A percentile compares a stretch with the other conserved stretches of the same genome.
Conservation (phyloP, 1,140 invertebrate species). For the Triops cancriformis region DNA sequence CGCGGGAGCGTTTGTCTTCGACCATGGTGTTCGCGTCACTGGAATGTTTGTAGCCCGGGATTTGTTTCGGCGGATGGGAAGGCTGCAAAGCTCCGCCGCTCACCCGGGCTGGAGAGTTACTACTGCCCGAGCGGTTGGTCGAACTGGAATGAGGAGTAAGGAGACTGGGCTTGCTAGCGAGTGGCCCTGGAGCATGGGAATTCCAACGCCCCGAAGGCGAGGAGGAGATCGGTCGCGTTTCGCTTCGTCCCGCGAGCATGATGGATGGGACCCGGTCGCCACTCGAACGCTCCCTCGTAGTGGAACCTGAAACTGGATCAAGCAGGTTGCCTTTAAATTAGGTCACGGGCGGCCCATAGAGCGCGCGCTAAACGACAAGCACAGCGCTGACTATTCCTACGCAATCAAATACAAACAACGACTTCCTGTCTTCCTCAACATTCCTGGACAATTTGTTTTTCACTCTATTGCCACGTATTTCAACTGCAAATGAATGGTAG, state of each 20-base stretch:
- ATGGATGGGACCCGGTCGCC: background rate
- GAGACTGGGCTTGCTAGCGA: no score
- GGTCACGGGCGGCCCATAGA: no score
- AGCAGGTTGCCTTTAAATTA: background rate
- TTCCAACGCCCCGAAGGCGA: background rate
- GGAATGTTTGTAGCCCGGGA: background rate
- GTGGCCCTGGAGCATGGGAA: background rate
- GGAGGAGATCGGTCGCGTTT: background rate
- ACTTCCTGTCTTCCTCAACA: no score
- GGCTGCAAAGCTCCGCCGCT: background rate
- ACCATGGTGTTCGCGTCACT: conserved; percentile 21
- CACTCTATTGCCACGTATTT: no score
- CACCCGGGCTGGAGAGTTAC: background rate
- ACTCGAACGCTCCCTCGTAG: background rate
- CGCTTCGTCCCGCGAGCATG: background rate
- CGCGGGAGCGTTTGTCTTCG: conserved; percentile 17
- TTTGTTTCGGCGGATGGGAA: background rate
- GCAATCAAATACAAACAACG: no score
- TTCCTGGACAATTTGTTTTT: no score
- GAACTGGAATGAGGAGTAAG: background rate
- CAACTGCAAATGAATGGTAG: no score
- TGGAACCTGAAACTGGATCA: background rate
- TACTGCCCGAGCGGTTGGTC: background rate
- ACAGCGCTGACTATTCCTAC: no score
- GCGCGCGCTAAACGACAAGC: no score